phyloP scores from a whole-genome alignment of 2,888 invertebrate species.

The Volucella zonaria region DNA sequence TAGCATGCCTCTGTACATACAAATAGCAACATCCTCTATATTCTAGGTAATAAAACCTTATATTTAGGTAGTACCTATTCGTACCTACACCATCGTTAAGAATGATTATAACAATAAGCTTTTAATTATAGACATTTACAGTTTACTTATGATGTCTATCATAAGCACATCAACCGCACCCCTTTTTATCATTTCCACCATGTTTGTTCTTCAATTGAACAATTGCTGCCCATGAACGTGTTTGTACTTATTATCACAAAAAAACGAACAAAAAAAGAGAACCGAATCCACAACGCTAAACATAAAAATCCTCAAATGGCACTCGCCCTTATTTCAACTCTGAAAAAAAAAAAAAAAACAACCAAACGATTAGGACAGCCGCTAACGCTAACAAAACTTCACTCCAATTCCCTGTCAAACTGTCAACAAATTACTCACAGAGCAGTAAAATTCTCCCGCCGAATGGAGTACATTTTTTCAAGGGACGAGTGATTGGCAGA shows the following conservation, averaged over 20 bases:
- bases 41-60: background rate
- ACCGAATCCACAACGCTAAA: constrained; percentile 40
- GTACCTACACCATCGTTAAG: constrained; percentile 19
- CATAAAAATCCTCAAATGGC: constrained; percentile 43
- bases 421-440: constrained; percentile 72
- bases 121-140: constrained; percentile 59
- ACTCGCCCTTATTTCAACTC: background rate
- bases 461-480: constrained; percentile 18
- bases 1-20: too few species aligned
- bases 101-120: constrained; percentile 41
- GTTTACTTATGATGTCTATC: constrained; percentile 64
- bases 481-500: constrained; percentile 57
- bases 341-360: constrained; percentile 13
- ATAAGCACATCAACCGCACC: constrained; percentile 69
- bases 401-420: constrained; percentile 67
- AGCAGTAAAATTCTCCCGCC: constrained; percentile 19
- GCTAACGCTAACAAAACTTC: constrained; percentile 49
- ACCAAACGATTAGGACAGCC: constrained; percentile 59
- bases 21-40: too few species aligned
- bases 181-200: constrained; percentile 72
- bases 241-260: constrained; percentile 42
- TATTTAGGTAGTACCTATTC: background rate
- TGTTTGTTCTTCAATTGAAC: constrained; percentile 73
- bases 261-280: constrained; percentile 5
- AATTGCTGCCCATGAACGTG: constrained; percentile 60